These are phyloP conservation scores for Phocoena sinus DNA, from an alignment of 2,113 vertebrate species.

Conservation along the genomic window DNA sequence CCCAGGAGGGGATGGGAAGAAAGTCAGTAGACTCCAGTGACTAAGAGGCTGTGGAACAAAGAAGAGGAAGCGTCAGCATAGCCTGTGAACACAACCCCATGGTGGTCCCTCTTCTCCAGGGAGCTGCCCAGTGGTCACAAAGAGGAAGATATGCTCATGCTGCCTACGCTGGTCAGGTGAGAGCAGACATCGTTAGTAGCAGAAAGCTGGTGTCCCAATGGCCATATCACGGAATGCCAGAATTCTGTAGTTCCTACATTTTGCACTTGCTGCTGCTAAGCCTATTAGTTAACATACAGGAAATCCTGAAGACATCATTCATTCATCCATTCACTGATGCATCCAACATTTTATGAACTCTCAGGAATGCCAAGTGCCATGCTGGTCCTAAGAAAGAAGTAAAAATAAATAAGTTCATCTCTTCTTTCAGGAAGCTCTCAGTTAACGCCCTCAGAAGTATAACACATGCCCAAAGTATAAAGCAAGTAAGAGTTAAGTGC, in stretches of 20 bases:
- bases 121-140: neutral
- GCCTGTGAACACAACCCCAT: rapidly evolving
- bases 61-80: neutral
- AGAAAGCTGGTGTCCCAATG: neutral
- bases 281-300: neutral
- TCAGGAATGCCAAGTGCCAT: neutral
- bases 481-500: neutral
- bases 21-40: neutral
- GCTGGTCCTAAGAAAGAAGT: neutral
- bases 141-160: too few species aligned
- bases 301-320: neutral
- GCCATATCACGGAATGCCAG: too few species aligned
- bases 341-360: neutral
- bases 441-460: neutral
- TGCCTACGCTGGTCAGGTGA: neutral
- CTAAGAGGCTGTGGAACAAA: neutral
- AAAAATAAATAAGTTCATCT: neutral
- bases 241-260: neutral
- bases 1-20: too few species aligned
- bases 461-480: neutral
- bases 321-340: neutral
- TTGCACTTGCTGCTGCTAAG: neutral
- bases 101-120: neutral
- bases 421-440: neutral
- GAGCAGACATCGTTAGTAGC: rapidly evolving